These are phyloP conservation scores for Alaudala cheleensis DNA, from an alignment of 2,113 vertebrate genomes.

Conservation along the genomic window DNA sequence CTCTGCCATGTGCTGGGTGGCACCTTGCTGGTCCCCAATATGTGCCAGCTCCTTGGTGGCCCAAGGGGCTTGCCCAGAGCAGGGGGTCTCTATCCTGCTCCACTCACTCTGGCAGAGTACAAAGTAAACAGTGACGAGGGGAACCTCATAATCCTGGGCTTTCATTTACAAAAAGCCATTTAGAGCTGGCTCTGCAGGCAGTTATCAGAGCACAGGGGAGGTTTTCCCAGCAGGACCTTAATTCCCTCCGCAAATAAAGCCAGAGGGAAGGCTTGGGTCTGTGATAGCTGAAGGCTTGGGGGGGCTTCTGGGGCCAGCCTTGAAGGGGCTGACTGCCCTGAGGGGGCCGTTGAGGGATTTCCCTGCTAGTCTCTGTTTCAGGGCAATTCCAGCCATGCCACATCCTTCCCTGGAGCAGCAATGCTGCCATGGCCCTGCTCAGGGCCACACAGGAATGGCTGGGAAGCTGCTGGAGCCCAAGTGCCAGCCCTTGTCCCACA, in stretches of 20 bases:
- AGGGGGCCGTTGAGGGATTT: not conserved
- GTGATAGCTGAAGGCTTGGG: not conserved
- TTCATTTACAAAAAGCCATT: constrained; percentile 44
- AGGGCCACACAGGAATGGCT: accelerated
- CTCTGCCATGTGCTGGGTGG: not conserved
- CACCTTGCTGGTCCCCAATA: not conserved
- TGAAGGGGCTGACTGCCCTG: not conserved
- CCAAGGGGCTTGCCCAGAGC: not conserved
- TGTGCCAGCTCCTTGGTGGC: not conserved
- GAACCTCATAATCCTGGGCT: constrained; percentile 28
- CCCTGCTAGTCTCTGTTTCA: not conserved
- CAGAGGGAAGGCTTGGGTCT: not conserved
- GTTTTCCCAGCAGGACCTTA: constrained; percentile 51
- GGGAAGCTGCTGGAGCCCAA: not conserved
- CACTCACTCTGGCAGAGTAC: not conserved
- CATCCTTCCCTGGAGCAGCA: not conserved
- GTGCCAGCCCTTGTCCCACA: not conserved
- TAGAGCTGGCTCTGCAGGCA: not conserved
- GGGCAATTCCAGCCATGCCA: accelerated
- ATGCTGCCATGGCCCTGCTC: not conserved
- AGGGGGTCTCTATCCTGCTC: not conserved
- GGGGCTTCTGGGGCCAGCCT: not conserved
- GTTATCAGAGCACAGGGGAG: constrained; percentile 12
- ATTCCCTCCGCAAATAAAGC: constrained; percentile 39
- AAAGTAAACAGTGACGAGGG: not conserved